Conservation (phyloP, 2,113 vertebrate genomes). For the Oreochromis niloticus region DNA sequence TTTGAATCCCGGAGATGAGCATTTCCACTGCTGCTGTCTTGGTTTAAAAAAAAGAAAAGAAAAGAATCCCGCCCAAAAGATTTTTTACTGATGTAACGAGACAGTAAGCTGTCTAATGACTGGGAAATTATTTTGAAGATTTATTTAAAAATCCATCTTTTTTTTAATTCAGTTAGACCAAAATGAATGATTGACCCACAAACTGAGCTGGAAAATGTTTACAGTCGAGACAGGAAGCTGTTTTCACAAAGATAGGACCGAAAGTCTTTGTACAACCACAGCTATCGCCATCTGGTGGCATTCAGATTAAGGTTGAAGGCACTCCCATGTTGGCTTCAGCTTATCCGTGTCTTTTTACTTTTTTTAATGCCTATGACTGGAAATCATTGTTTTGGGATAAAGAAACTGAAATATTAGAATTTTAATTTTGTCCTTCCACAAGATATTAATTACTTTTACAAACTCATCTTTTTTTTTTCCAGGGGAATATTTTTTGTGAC, state of each 20-base stretch:
- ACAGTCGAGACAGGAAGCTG: fast-evolving
- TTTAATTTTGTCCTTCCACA: not conserved
- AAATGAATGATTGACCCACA: not conserved
- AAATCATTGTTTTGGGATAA: not conserved
- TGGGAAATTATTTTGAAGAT: not conserved
- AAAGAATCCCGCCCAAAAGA: fast-evolving
- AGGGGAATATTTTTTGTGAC: constrained; percentile 96
- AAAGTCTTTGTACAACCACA: not conserved
- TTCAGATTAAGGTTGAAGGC: not conserved
- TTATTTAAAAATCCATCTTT: fast-evolving
- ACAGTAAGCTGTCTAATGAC: fast-evolving
- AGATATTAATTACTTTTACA: not conserved
- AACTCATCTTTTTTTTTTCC: fast-evolving
- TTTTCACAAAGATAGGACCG: not conserved
- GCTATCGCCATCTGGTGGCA: not conserved
- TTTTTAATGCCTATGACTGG: not conserved
- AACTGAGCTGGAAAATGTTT: not conserved
- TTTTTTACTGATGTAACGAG: not conserved
- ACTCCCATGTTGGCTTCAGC: fast-evolving
- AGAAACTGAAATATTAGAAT: not conserved
- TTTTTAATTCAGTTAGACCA: not conserved
- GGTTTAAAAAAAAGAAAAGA: too few relatives aligned
- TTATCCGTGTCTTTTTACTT: not conserved
- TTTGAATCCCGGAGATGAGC: too few relatives aligned
- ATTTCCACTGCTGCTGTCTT: too few relatives aligned